phyloP scores from a whole-genome alignment of 2,113 vertebrate genomes.

The Scomber japonicus region DNA sequence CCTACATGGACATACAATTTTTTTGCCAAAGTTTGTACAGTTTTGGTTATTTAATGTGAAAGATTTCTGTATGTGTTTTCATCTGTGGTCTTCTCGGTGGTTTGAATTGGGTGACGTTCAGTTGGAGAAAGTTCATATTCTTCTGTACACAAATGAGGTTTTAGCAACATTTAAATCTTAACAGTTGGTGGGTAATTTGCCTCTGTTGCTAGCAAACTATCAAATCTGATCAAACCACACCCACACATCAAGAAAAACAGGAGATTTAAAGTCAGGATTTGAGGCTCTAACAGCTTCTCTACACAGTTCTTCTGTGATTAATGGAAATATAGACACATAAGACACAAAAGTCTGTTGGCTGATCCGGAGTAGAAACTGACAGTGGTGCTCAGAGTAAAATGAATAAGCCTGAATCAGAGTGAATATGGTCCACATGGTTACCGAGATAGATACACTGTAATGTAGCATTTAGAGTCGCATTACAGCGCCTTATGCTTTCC shows the following conservation, averaged over 20 bases:
- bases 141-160: background rate
- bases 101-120: background rate
- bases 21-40: background rate
- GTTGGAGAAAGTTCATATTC: background rate
- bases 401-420: conserved; percentile 20
- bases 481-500: conserved; percentile 63
- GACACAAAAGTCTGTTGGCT: conserved; percentile 17
- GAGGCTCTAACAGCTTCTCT: too few species aligned
- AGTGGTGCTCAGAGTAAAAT: conserved; percentile 40
- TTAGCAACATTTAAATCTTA: background rate
- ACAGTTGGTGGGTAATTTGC: background rate
- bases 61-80: background rate
- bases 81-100: background rate
- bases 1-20: background rate
- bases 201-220: background rate
- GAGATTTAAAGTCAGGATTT: too few species aligned
- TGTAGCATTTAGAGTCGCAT: conserved; percentile 70
- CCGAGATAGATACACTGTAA: conserved; percentile 45
- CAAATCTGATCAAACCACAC: background rate
- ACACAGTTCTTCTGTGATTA: background rate
- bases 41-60: background rate
- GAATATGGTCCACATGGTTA: conserved; percentile 52
- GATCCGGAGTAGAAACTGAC: conserved; percentile 29
- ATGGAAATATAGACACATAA: conserved; percentile 34
- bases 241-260: background rate